Conservation (phyloP, 1,140 invertebrate genomes). For the Scaptomyza pallida region DNA sequence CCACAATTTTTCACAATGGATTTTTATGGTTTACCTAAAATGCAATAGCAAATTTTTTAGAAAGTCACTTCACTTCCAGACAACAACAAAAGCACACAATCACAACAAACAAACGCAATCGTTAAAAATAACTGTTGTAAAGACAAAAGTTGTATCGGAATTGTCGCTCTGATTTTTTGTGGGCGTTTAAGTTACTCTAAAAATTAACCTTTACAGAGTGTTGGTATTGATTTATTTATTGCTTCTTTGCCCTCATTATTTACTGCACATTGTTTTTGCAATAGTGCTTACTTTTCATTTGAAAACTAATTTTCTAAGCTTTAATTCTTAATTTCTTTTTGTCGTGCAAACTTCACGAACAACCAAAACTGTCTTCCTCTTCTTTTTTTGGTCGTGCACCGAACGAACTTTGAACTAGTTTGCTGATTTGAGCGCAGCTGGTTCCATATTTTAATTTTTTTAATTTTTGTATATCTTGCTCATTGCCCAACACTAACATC, state of each 20-base stretch:
- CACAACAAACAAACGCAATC: slow-evolving; percentile 3
- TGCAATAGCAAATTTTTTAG: slow-evolving; percentile 49
- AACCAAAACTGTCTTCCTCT: slow-evolving; percentile 20
- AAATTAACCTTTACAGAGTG: slow-evolving; percentile 13
- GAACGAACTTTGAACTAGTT: background rate
- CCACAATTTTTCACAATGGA: slow-evolving; percentile 81
- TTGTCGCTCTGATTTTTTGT: slow-evolving; percentile 24
- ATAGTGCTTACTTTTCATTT: slow-evolving; percentile 69
- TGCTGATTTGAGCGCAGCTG: background rate
- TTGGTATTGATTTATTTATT: slow-evolving; percentile 22
- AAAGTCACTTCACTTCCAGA: slow-evolving; percentile 4
- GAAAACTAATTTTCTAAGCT: slow-evolving; percentile 62
- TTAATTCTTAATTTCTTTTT: slow-evolving; percentile 52
- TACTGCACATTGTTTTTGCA: background rate
- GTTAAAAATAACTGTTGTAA: slow-evolving; percentile 13
- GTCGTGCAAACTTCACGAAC: slow-evolving; percentile 47
- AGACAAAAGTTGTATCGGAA: slow-evolving; percentile 8
- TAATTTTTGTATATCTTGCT: too few species aligned
- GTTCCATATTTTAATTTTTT: background rate
- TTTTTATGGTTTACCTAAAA: slow-evolving; percentile 79
- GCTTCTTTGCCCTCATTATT: slow-evolving; percentile 1
- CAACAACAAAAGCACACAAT: slow-evolving; percentile 3
- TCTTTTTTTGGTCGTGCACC: too few species aligned
- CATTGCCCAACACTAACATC: background rate
- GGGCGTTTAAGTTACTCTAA: slow-evolving; percentile 33